Conservation (phyloP, 2,888 invertebrate genomes). For the Lithosia quadra region DNA sequence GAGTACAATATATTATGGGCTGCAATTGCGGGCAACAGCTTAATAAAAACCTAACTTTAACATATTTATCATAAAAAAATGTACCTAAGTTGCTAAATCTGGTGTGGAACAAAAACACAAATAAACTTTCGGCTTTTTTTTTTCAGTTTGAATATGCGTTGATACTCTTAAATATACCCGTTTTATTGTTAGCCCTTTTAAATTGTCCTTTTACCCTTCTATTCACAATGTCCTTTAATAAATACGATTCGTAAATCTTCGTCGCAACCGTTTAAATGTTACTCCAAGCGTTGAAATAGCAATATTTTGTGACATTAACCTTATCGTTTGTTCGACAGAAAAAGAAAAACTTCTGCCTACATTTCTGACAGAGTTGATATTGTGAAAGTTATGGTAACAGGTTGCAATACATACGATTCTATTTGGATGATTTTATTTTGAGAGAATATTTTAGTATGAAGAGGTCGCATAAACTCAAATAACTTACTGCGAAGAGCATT, state of each 20-base stretch:
- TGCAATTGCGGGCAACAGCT: too few relatives aligned
- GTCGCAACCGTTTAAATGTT: slow-evolving; percentile 21
- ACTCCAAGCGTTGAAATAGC: slow-evolving; percentile 26
- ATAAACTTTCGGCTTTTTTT: neutral
- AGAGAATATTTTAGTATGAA: neutral
- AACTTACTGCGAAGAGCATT: neutral
- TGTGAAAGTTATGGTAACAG: neutral
- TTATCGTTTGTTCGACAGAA: neutral
- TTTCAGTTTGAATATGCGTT: neutral
- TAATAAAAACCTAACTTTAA: too few relatives aligned
- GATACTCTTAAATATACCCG: neutral
- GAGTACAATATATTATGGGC: too few relatives aligned
- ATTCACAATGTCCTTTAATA: slow-evolving; percentile 23
- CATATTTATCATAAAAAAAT: too few relatives aligned
- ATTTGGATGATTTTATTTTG: neutral
- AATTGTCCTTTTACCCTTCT: slow-evolving; percentile 6
- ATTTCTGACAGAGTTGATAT: neutral
- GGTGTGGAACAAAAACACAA: neutral
- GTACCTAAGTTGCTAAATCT: too few relatives aligned
- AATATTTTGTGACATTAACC: slow-evolving; percentile 18
- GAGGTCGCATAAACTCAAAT: neutral
- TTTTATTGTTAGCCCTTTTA: neutral
- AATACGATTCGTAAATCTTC: slow-evolving; percentile 44
- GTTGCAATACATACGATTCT: neutral
- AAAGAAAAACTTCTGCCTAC: neutral